These are phyloP conservation scores for Sus cebifrons DNA, from an alignment of 2,797 vertebrate genomes.

Conservation along the genomic window DNA sequence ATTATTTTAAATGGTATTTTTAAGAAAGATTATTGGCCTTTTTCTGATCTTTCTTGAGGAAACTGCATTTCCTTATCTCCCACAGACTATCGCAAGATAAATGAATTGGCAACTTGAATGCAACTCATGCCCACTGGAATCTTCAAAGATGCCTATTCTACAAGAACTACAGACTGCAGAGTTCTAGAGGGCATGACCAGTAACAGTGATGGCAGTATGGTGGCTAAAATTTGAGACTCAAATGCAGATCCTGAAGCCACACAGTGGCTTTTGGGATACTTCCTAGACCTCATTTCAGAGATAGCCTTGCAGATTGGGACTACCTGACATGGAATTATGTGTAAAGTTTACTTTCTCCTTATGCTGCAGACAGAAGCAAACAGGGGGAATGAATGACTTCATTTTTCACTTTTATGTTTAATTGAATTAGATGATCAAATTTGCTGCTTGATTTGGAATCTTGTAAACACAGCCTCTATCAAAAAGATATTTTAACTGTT, in stretches of 20 bases:
- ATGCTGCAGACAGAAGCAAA: background rate
- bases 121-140: background rate
- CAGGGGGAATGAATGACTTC: background rate
- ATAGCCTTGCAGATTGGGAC: background rate
- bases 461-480: constrained; percentile 31
- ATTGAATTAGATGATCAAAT: background rate
- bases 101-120: constrained; percentile 54
- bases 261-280: background rate
- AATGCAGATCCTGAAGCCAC: background rate
- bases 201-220: background rate
- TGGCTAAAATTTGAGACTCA: background rate
- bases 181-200: background rate
- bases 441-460: background rate
- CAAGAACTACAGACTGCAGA: background rate
- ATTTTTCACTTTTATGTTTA: background rate
- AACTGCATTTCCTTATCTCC: constrained; percentile 72
- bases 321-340: background rate
- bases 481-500: background rate
- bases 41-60: constrained; percentile 77
- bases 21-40: constrained; percentile 60
- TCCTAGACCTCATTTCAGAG: background rate
- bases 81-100: constrained; percentile 71
- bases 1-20: constrained; percentile 79
- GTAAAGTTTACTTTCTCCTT: background rate
- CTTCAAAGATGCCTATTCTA: background rate